These are phyloP conservation scores for Spinibarbus caldwelli DNA, from an alignment of 2,797 vertebrate species.

Conservation along the genomic window DNA sequence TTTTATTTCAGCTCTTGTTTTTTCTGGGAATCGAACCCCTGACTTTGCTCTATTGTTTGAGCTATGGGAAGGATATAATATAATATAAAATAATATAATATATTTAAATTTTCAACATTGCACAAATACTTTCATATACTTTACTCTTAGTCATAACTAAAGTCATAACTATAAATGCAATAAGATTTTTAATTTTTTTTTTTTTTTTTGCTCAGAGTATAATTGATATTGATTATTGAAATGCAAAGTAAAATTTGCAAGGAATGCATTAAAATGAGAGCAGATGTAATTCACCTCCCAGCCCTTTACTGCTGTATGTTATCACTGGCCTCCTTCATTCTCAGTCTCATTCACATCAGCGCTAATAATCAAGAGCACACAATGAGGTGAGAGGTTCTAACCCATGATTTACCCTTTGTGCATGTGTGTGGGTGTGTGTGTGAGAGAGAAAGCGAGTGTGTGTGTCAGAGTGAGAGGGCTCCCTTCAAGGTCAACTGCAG, in stretches of 20 bases:
- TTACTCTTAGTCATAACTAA: no score
- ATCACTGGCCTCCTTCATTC: conserved; percentile 40
- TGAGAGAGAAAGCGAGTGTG: conserved; percentile 40
- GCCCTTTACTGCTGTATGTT: not conserved
- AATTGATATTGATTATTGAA: not conserved
- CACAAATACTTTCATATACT: no score
- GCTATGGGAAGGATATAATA: no score
- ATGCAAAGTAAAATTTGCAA: not conserved
- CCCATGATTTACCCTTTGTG: conserved; percentile 36
- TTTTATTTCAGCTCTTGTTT: not conserved
- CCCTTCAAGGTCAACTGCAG: conserved; percentile 98
- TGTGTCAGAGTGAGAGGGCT: conserved; percentile 73
- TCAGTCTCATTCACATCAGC: conserved; percentile 76
- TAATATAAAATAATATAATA: no score
- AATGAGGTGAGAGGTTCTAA: conserved; percentile 60
- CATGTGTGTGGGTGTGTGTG: conserved; percentile 63
- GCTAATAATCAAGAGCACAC: conserved; percentile 86
- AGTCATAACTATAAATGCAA: no score
- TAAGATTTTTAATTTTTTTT: not conserved
- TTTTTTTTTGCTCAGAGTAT: not conserved
- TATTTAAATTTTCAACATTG: not conserved
- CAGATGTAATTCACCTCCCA: conserved; percentile 8
- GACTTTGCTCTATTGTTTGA: no score
- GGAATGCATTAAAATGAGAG: not conserved
- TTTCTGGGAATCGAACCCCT: no score